Percentiles rank a stretch among this genome's conserved stretches.
Conservation (phyloP, 1,140 invertebrate species). For the Trachymyrmex septentrionalis region DNA sequence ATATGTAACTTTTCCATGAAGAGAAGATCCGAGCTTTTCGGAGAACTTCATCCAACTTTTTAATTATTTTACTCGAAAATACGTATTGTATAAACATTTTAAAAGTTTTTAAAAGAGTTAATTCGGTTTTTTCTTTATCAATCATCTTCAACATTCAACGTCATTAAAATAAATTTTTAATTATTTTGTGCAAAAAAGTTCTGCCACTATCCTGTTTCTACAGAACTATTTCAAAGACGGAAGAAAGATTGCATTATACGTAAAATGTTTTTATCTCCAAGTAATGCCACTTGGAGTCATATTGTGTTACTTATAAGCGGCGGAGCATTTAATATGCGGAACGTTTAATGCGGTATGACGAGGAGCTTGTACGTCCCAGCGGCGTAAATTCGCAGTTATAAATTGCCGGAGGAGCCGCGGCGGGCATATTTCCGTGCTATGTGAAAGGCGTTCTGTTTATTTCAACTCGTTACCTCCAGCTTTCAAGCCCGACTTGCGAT, state of each 20-base stretch:
- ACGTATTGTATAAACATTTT: conserved; percentile 17
- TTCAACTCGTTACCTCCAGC: conserved; percentile 34
- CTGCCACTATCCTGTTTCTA: background rate
- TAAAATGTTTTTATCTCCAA: conserved; percentile 30
- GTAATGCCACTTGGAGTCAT: conserved; percentile 40
- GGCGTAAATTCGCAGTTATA: conserved; percentile 58
- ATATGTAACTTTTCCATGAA: background rate
- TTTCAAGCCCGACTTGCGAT: conserved; percentile 38
- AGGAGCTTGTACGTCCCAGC: conserved; percentile 50
- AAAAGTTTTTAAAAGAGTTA: background rate
- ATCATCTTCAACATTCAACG: background rate
- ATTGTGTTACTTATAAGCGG: conserved; percentile 57
- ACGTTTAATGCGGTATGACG: conserved; percentile 61
- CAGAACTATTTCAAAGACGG: conserved; percentile 7
- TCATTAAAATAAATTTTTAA: background rate
- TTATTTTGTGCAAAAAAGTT: background rate
- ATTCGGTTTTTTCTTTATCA: background rate
- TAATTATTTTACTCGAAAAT: conserved; percentile 32
- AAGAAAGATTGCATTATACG: conserved; percentile 28
- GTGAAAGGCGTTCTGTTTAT: conserved; percentile 52
- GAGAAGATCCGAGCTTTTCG: background rate
- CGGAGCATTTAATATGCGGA: conserved; percentile 53
- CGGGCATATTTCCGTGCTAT: conserved; percentile 43
- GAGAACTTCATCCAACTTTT: conserved; percentile 9
- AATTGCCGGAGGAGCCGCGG: conserved; percentile 34